A percentile compares a stretch with the other conserved stretches of the same genome.
Conservation (phyloP, 2,797 vertebrate species). For the Myiothlypis chrysogaster region DNA sequence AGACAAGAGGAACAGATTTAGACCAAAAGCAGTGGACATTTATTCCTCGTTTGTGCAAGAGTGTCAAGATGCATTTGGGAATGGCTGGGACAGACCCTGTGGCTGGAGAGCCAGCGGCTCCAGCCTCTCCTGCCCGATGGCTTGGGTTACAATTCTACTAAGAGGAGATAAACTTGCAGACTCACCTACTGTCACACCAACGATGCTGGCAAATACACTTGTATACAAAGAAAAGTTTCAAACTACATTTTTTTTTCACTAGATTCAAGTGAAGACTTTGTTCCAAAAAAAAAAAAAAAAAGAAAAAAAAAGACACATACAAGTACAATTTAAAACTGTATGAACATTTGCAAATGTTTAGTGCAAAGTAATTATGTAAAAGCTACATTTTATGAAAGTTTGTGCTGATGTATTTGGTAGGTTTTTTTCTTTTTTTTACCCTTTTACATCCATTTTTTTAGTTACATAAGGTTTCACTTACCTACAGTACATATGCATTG, state of each 20-base stretch:
- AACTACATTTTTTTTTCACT: conserved; percentile 70
- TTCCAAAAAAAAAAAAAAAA: conserved; percentile 39
- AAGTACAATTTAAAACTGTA: conserved; percentile 73
- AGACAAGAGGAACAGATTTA: conserved; percentile 71
- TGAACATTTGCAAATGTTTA: conserved; percentile 75
- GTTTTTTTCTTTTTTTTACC: conserved; percentile 28
- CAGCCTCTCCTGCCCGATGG: conserved; percentile 55
- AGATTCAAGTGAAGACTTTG: conserved; percentile 73
- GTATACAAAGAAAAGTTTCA: conserved; percentile 70
- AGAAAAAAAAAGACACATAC: conserved; percentile 65
- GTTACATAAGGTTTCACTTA: conserved; percentile 74
- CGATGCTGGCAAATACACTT: conserved; percentile 71
- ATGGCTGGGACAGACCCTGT: conserved; percentile 37
- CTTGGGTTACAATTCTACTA: conserved; percentile 72
- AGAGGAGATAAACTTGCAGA: conserved; percentile 57
- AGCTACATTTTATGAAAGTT: conserved; percentile 71
- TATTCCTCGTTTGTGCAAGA: conserved; percentile 78
- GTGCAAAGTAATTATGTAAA: conserved; percentile 75
- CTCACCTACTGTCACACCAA: conserved; percentile 72
- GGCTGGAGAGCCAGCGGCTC: conserved; percentile 43
- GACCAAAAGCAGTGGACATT: conserved; percentile 78
- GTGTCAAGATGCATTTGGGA: conserved; percentile 73
- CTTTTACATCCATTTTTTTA: conserved; percentile 69
- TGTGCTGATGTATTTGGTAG: conserved; percentile 74
- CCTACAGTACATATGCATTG: conserved; percentile 65